phyloP scores from a whole-genome alignment of 2,797 vertebrate species.

The Anolis apletophallus region DNA sequence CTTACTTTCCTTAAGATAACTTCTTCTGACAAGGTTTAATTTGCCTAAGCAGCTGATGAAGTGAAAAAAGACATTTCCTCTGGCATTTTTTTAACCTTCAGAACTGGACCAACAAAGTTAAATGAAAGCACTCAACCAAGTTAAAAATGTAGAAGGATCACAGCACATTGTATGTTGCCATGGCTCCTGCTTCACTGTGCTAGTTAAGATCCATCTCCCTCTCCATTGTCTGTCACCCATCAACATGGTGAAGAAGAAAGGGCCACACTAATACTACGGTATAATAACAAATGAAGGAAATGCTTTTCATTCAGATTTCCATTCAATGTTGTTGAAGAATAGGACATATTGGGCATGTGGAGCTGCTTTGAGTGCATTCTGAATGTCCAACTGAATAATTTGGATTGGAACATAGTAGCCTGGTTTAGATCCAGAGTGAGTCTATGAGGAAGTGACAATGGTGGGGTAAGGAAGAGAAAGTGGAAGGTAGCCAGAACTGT shows the following conservation, averaged over 20 bases:
- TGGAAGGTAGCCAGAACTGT: too few species aligned
- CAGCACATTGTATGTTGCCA: neutral
- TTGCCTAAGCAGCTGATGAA: constrained; percentile 26
- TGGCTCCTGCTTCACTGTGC: neutral
- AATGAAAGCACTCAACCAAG: neutral
- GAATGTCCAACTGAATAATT: too few species aligned
- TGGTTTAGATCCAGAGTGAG: too few species aligned
- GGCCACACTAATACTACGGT: too few species aligned
- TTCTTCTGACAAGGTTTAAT: constrained; percentile 35
- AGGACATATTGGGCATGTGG: too few species aligned
- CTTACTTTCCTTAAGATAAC: constrained; percentile 25
- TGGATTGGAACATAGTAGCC: too few species aligned
- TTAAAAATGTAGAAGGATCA: neutral
- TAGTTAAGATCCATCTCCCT: neutral
- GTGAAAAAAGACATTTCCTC: constrained; percentile 17
- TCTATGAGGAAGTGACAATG: too few species aligned
- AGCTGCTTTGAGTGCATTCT: too few species aligned
- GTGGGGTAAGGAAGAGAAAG: too few species aligned
- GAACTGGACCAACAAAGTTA: neutral
- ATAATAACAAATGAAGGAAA: neutral
- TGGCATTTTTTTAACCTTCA: neutral
- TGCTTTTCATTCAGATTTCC: neutral
- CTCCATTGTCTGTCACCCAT: neutral
- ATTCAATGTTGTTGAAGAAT: too few species aligned
- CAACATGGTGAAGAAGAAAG: neutral